These are phyloP conservation scores for Euclidia mi DNA, from an alignment of 2,888 invertebrate genomes.

Conservation along the genomic window DNA sequence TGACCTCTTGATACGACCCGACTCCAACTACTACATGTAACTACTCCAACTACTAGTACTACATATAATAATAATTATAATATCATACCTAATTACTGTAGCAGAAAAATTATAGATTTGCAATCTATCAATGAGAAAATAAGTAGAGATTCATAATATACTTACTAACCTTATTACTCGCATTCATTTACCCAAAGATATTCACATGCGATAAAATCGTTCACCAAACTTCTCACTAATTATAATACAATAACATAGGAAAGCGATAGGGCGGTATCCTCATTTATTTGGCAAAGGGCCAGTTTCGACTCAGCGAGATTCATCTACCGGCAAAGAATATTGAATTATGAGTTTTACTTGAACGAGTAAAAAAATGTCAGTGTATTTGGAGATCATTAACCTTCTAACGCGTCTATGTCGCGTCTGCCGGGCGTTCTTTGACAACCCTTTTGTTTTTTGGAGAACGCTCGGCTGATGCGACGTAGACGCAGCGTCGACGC, in stretches of 20 bases:
- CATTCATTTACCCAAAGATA: neutral
- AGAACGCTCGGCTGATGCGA: too few relatives aligned
- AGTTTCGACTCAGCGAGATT: neutral
- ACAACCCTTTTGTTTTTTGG: too few relatives aligned
- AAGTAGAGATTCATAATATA: neutral
- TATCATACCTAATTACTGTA: too few relatives aligned
- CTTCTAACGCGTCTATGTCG: too few relatives aligned
- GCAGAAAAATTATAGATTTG: too few relatives aligned
- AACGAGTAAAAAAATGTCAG: neutral
- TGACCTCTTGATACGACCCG: too few relatives aligned
- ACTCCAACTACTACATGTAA: too few relatives aligned
- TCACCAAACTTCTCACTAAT: conserved; percentile 3
- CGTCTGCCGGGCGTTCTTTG: too few relatives aligned
- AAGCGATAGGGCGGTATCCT: conserved; percentile 3
- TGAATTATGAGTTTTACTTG: conserved; percentile 4
- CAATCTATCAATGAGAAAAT: neutral
- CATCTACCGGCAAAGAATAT: conserved; percentile 6
- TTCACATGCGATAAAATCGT: conserved; percentile 55
- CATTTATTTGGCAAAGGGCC: conserved; percentile 12
- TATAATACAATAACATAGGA: conserved; percentile 1
- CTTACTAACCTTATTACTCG: neutral
- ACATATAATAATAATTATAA: too few relatives aligned
- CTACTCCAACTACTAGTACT: too few relatives aligned
- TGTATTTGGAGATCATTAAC: neutral
- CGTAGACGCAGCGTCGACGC: too few relatives aligned